A percentile compares a stretch with the other conserved stretches of the same genome.
phyloP scores from a whole-genome alignment of 2,888 invertebrate species.

The Resseliella maxima region DNA sequence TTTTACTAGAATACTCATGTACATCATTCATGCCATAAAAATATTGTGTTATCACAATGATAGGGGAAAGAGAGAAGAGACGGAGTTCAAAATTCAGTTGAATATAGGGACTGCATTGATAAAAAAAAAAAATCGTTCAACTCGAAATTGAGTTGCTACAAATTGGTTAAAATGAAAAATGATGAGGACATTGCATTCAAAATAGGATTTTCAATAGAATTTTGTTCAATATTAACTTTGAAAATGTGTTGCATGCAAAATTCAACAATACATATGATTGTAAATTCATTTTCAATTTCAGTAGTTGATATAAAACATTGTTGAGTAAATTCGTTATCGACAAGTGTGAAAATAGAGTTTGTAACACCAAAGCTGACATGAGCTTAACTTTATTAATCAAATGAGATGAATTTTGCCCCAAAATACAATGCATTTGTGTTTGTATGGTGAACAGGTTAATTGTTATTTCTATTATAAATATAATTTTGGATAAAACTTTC shows the following conservation, averaged over 20 bases:
- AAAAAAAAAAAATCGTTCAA: too few relatives aligned
- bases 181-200: too few relatives aligned
- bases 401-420: background rate
- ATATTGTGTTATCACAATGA: background rate
- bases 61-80: background rate
- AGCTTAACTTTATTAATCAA: background rate
- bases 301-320: too few relatives aligned
- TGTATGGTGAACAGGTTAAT: background rate
- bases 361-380: background rate
- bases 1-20: slow-evolving; percentile 20
- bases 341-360: too few relatives aligned
- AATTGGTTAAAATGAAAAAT: background rate
- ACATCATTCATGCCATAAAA: background rate
- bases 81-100: background rate
- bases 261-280: too few relatives aligned
- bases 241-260: too few relatives aligned
- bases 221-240: too few relatives aligned
- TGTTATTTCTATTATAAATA: background rate
- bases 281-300: background rate
- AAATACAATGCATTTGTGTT: background rate
- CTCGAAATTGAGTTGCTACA: background rate
- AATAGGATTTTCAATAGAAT: too few relatives aligned
- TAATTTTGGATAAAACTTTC: background rate
- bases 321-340: too few relatives aligned
- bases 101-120: background rate